Percentiles rank a stretch among this genome's conserved stretches.
Evolutionary conservation across 2,888 invertebrate species (phyloP).

Genomic region (Poecilus cupreus): DNA sequence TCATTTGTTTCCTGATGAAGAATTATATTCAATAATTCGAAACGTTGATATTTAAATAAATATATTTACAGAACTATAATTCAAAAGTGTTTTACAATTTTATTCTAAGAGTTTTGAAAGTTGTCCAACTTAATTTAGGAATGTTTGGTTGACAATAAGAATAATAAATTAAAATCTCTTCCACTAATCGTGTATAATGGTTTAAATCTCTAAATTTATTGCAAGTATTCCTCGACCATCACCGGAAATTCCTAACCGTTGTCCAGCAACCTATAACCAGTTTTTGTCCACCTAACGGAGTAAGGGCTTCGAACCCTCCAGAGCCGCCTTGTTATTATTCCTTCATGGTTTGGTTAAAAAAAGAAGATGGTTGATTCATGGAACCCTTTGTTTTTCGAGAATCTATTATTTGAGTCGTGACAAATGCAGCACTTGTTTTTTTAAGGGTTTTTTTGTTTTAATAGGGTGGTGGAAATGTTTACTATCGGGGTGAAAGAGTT

Average conservation of each 20-base stretch:
- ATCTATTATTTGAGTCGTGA: slow-evolving; percentile 52
- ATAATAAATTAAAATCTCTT: slow-evolving; percentile 14
- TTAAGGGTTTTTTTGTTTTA: slow-evolving; percentile 4
- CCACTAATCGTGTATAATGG: slow-evolving; percentile 31
- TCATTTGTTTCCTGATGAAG: too few species aligned
- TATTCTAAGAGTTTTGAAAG: too few species aligned
- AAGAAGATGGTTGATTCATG: slow-evolving; percentile 39
- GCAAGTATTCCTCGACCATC: not conserved
- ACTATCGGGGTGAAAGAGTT: not conserved
- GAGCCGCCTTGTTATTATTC: slow-evolving; percentile 52
- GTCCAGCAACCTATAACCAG: slow-evolving; percentile 10
- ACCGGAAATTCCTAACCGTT: slow-evolving; percentile 49
- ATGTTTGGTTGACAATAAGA: too few species aligned
- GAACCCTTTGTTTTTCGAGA: slow-evolving; percentile 49
- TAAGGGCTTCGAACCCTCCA: not conserved
- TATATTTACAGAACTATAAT: too few species aligned
- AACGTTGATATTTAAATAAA: too few species aligned
- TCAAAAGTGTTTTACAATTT: too few species aligned
- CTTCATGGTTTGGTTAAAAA: slow-evolving; percentile 10
- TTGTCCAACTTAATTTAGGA: too few species aligned
- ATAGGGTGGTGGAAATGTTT: slow-evolving; percentile 18
- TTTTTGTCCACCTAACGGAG: slow-evolving; percentile 32
- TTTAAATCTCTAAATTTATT: slow-evolving; percentile 15
- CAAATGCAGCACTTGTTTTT: not conserved
- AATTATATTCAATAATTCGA: too few species aligned